These are phyloP conservation scores for Amphipoea lucens DNA, from an alignment of 2,888 invertebrate species.

Conservation along the genomic window DNA sequence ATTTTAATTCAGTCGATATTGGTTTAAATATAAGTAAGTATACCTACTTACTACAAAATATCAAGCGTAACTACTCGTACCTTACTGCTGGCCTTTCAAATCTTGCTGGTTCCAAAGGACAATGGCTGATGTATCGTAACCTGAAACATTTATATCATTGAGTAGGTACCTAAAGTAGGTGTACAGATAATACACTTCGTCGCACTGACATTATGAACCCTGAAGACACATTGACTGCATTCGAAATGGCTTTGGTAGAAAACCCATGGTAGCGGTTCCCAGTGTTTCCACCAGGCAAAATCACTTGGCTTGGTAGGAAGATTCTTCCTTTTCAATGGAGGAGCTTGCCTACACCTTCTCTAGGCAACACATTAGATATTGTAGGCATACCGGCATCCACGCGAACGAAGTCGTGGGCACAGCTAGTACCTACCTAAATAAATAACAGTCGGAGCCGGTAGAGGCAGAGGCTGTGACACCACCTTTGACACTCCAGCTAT, in stretches of 20 bases:
- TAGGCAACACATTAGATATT: not conserved
- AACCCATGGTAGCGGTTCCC: not conserved
- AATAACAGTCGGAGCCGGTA: not conserved
- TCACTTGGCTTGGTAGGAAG: not conserved
- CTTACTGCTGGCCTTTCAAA: conserved; percentile 45
- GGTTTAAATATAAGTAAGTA: not conserved
- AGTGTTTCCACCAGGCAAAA: not conserved
- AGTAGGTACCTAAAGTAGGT: not conserved
- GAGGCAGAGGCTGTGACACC: not conserved
- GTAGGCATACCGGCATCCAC: not conserved
- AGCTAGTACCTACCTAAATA: not conserved
- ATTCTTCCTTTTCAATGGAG: not conserved
- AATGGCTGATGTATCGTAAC: conserved; percentile 83
- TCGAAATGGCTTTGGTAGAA: not conserved
- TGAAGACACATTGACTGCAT: not conserved
- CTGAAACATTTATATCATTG: conserved; percentile 70
- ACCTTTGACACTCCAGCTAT: no score
- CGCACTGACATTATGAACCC: not conserved
- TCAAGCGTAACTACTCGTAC: conserved; percentile 70
- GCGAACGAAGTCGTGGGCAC: not conserved
- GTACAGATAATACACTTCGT: not conserved
- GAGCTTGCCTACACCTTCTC: not conserved
- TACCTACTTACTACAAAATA: not conserved
- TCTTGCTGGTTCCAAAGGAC: conserved; percentile 73
- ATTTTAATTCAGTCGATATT: not conserved